Evolutionary conservation across 2,797 vertebrate genomes (phyloP), one percentile per base, ranked within the genome.

Genomic region (Nyctalus aviator): DNA sequence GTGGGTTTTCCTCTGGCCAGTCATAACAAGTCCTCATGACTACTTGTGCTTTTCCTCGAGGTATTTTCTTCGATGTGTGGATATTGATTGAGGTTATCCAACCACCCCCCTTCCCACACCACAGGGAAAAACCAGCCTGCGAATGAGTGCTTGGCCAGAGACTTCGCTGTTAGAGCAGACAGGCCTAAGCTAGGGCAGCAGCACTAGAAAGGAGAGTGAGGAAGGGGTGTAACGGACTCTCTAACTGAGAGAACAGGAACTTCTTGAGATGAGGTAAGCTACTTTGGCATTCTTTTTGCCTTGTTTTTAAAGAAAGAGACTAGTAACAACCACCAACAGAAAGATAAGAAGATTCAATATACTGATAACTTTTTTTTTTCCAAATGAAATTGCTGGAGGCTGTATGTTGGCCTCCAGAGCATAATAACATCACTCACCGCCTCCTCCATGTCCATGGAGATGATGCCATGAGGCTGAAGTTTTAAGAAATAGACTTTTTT

Each of bases 301-400:
- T 92, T 86, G 59, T 89, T 91, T 86, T 86, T 72, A 66, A 89
- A 86, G 20, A 62, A 91, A 91, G 71, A 87, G 12, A 82, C 21
- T 10, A 75, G 66, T 48, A 73, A 25, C 32, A 75, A 30, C 9
- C 18, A 68, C 13, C 30, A 76, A 62, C n/a, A 20, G 35, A 46
- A 88, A 86, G 59, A 53, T 2, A 25, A 77, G 57, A 57, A 93
- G 53, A 90, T 73, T 69, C 71, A 20, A 78, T 27, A 53, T 55
- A 11, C 17, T 69, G 77, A 32, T 44, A 46, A 82, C 27, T 59
- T 23, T 11, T 44, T 44, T 41, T 96, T 96, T 91, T 76, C 37
- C 55, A 89, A 89, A 30, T 81, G 62, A 77, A 89, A n/a, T 87
- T 48, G 35, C 23, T 59, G 37, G 44, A 87, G 77, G 41, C 8